A percentile compares a stretch with the other conserved stretches of the same genome.
Evolutionary conservation across 2,888 invertebrate genomes (phyloP).

Genomic region (Amblyteles armatorius): DNA sequence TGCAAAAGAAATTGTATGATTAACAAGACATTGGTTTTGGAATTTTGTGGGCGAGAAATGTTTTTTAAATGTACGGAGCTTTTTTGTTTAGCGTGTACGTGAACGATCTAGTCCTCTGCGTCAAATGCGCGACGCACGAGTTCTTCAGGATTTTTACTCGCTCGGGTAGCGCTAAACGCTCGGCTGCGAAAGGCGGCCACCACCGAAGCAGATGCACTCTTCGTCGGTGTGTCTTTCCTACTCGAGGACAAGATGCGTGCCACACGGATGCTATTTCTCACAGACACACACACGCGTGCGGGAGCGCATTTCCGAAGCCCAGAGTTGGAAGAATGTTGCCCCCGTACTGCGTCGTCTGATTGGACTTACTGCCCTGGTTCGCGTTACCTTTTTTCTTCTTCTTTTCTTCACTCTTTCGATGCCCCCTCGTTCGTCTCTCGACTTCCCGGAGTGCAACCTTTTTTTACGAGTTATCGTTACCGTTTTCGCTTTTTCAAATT

Average conservation of each 20-base stretch:
- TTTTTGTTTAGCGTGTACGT: no score
- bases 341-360: constrained; percentile 61
- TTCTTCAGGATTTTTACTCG: not conserved
- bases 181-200: constrained; percentile 25
- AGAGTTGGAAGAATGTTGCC: constrained; percentile 65
- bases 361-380: constrained; percentile 63
- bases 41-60: no score
- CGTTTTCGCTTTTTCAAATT: constrained; percentile 25
- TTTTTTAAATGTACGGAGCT: no score
- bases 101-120: not conserved
- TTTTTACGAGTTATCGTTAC: constrained; percentile 46
- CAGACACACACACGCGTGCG: not conserved
- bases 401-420: not conserved
- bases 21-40: no score
- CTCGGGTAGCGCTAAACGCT: not conserved
- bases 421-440: constrained; percentile 1
- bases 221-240: not conserved
- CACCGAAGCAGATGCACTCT: constrained; percentile 5
- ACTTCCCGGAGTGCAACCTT: constrained; percentile 39
- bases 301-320: constrained; percentile 20
- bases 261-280: constrained; percentile 17
- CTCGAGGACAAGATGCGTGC: constrained; percentile 1
- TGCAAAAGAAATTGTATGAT: no score
- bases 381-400: constrained; percentile 31
- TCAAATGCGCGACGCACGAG: not conserved